Base-by-base conservation (phyloP, 2,797 vertebrate genomes). In the Micromesistius poutassou region DNA sequence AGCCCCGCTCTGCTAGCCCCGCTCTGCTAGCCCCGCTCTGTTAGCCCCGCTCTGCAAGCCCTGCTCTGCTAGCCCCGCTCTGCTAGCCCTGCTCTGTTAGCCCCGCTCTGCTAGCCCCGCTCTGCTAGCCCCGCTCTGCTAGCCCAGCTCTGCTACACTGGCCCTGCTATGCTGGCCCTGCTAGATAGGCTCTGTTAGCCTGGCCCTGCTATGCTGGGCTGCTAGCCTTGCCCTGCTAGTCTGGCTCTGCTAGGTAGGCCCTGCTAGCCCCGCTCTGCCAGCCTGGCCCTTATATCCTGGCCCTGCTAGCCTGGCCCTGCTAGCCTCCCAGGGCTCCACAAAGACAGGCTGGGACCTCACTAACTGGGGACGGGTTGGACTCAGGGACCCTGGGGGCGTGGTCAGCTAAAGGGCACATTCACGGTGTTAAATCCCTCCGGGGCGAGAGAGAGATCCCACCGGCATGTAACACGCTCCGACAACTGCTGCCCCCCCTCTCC, bases 271-370 rank as follows among this genome's bases (percentile, higher is more conserved):
- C 7, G 38, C 1, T 2, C 38, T 10, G 38, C 35, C 1, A 40
- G 9, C 38, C 38, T 40, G 38, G 38, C 9, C 12, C 38, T 40
- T 8, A 0, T 10, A 40, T 1, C 38, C 38, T 40, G 38, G 10
- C 9, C 2, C 38, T 40, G 38, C 35, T 10, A 40, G 9, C 8
- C 10, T 12, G 38, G 38, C 9, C 12, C 38, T 40, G 38, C 35
- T 16, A 72, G 35, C 0, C 5, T 16, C 79, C 79, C 70, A 70
- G 72, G 78, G 73, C 71, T 73, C 80, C 81, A 84, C 85, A 83
- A 86, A 86, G 83, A 84, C 74, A 80, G 83, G 46, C 71, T 79
- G 79, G 82, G 81, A 86, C 85, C 84, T 81, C 83, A 84, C 73
- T 71, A 73, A 73, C 19, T 30, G 74, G 81, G 77, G 80, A 12